Conservation (phyloP, 2,797 vertebrate genomes). For the Sparidentex hasta region DNA sequence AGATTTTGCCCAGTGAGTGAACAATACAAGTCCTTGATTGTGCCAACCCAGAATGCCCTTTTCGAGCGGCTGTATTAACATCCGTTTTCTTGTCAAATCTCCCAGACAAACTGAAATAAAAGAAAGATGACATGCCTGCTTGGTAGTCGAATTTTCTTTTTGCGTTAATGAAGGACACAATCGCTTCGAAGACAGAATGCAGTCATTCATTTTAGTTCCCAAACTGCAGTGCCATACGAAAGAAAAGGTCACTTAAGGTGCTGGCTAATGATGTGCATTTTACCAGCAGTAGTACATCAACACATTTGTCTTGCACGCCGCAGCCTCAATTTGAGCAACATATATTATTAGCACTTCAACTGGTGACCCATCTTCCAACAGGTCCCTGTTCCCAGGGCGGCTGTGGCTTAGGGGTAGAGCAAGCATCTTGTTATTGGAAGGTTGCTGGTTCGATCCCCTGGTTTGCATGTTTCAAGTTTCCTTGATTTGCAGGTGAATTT, state of each 20-base stretch:
- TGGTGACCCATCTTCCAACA: slow-evolving; percentile 26
- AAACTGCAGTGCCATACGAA: background rate
- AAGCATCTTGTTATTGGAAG: no score
- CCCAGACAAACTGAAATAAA: background rate
- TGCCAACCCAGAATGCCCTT: slow-evolving; percentile 31
- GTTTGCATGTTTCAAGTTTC: no score
- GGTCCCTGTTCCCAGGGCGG: slow-evolving; percentile 10
- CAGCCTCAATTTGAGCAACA: slow-evolving; percentile 29
- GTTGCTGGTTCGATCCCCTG: no score
- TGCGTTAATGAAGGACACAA: slow-evolving; percentile 23
- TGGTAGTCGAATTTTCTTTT: background rate
- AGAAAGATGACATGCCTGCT: background rate
- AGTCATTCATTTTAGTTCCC: slow-evolving; percentile 14
- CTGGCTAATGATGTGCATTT: slow-evolving; percentile 1
- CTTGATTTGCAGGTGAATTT: no score
- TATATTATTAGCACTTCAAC: slow-evolving; percentile 50
- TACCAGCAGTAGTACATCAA: slow-evolving; percentile 20
- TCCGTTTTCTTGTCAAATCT: slow-evolving; percentile 24
- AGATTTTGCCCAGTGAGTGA: slow-evolving; percentile 36
- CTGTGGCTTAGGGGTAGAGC: no score
- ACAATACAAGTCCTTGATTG: slow-evolving; percentile 36
- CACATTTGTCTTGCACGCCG: slow-evolving; percentile 10
- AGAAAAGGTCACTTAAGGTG: slow-evolving; percentile 6
- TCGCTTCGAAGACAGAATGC: slow-evolving; percentile 29
- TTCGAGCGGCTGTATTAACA: slow-evolving; percentile 33